These are phyloP conservation scores for Hylaeus volcanicus DNA, from an alignment of 1,140 invertebrate genomes.

Conservation along the genomic window DNA sequence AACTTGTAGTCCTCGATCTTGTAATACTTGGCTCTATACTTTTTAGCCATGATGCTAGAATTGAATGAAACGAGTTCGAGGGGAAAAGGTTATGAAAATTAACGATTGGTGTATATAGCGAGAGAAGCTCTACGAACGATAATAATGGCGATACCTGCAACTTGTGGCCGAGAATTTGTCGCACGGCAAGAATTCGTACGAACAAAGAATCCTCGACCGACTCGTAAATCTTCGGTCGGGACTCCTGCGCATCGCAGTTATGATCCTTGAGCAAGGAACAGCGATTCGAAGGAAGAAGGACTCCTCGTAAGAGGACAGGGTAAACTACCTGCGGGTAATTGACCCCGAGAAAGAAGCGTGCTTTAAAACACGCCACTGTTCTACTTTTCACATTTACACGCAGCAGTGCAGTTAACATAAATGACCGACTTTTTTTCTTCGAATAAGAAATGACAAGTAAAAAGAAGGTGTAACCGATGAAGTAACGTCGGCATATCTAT, in stretches of 20 bases:
- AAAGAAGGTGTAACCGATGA: too few relatives aligned
- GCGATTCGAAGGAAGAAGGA: background rate
- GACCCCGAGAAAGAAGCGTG: background rate
- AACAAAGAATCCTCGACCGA: background rate
- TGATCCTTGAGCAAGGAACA: background rate
- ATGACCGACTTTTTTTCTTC: too few relatives aligned
- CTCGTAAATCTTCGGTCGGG: constrained; percentile 37
- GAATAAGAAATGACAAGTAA: too few relatives aligned
- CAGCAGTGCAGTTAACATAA: too few relatives aligned
- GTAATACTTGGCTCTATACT: too few relatives aligned
- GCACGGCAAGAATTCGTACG: constrained; percentile 19
- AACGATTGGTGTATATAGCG: constrained; percentile 11
- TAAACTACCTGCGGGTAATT: constrained; percentile 42
- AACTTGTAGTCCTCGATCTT: too few relatives aligned
- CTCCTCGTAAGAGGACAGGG: background rate
- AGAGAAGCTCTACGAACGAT: constrained; percentile 34
- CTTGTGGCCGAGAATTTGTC: constrained; percentile 52
- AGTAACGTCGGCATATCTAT: too few relatives aligned
- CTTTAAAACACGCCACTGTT: background rate
- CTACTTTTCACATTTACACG: background rate
- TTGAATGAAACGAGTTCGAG: too few relatives aligned
- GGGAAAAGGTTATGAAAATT: constrained; percentile 6
- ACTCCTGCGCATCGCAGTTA: background rate
- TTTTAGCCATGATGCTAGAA: too few relatives aligned
- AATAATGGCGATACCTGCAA: constrained; percentile 46